Base-by-base conservation (phyloP, 2,797 vertebrate species). In the Chelidonichthys spinosus region DNA sequence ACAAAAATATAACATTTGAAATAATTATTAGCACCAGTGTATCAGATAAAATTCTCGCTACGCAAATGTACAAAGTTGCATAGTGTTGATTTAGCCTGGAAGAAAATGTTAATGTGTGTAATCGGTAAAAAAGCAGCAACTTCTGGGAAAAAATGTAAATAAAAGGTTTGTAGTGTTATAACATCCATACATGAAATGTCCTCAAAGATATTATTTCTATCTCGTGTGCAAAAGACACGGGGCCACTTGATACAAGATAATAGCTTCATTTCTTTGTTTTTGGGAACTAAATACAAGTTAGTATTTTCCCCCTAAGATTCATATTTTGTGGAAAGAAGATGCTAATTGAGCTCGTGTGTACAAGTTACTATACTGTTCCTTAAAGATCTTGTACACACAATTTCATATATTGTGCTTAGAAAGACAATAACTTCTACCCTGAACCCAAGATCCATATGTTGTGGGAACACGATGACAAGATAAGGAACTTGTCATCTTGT, bases 21-120 rank as follows among this genome's bases (percentile, higher is more conserved):
- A 98, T 97, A 96, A 98, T 97, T 96, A 97, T 97, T 99, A 99
- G 97, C 98, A 99, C 98, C 98, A 99, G 97, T 99, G 98, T 99
- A 96, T 98, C 97, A 98, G 96, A 95, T 96, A 96, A 94, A 95
- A 76, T 35, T 97, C 94, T 96, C 93, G 92, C 95, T 96, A 96
- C 93, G 90, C 96, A 96, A 95, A 96, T 95, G 93, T 97, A 98
- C 95, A 93, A 96, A 96, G 95, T 98, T 98, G 97, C 97, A 98
- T 98, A 97, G 97, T 96, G 96, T 97, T 89, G 90, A 87, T 92
- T 89, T 61, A 82, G 90, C 85, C 83, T 15, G 83, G 78, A 86
- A 58, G 52, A 72, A 64, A 74, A 77, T 25, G 87, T 89, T 78
- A 87, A 81, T 64, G 78, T 79, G 85, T 73, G 72, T 15, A 6